phyloP scores from a whole-genome alignment of 2,113 vertebrate species.

The Ctenomys sociabilis region DNA sequence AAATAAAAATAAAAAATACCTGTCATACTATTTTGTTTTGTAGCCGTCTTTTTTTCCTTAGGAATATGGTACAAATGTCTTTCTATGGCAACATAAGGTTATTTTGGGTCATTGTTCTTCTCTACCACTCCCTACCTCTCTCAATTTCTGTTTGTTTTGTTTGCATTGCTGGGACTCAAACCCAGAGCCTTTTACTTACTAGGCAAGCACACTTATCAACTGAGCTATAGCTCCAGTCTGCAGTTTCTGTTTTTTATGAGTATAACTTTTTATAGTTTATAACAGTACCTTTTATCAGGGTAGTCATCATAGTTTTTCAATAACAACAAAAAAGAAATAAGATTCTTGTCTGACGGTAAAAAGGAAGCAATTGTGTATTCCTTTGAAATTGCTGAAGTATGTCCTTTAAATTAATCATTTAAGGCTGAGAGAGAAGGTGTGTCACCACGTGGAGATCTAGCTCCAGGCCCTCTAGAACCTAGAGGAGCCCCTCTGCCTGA shows the following conservation, averaged over 20 bases:
- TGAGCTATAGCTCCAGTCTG: background rate
- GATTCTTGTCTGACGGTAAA: slow-evolving; percentile 42
- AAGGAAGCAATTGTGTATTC: slow-evolving; percentile 57
- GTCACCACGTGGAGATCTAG: too few species aligned
- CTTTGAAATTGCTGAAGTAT: slow-evolving; percentile 44
- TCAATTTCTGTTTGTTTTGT: slow-evolving; percentile 22
- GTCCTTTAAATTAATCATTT: slow-evolving; percentile 20
- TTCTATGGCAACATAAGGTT: background rate
- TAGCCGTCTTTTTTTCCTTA: background rate
- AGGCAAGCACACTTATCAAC: background rate
- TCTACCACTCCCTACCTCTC: background rate
- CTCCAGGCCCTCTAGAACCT: too few species aligned
- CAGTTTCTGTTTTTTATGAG: slow-evolving; percentile 48
- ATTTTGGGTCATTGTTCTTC: background rate
- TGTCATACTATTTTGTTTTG: background rate
- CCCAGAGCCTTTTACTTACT: background rate
- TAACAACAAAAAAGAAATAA: background rate
- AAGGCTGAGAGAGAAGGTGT: too few species aligned
- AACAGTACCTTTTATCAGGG: background rate
- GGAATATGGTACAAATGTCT: background rate
- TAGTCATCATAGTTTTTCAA: slow-evolving; percentile 14
- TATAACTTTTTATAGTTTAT: slow-evolving; percentile 28
- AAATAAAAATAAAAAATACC: too few species aligned
- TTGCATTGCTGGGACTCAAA: background rate
- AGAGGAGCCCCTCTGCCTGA: too few species aligned